A percentile compares a stretch with the other conserved stretches of the same genome.
These are phyloP conservation scores for Dromococcyx pavoninus DNA, from an alignment of 2,797 vertebrate genomes.

Conservation along the genomic window DNA sequence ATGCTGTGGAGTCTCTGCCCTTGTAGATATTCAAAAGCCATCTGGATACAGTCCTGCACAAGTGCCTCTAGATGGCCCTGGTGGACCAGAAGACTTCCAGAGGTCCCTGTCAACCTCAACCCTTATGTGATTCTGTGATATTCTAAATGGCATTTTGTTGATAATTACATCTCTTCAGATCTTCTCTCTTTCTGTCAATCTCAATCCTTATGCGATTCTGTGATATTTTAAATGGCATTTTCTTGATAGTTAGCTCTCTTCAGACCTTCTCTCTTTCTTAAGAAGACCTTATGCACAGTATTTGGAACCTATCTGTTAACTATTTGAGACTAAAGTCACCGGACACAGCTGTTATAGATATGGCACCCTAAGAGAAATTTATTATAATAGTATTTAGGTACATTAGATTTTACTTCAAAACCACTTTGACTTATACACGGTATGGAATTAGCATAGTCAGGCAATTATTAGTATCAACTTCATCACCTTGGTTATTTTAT, in stretches of 20 bases:
- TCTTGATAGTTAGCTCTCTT: neutral
- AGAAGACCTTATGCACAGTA: fast-evolving
- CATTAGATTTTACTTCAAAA: neutral
- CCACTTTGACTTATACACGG: neutral
- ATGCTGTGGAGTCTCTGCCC: neutral
- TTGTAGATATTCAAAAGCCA: neutral
- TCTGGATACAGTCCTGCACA: neutral
- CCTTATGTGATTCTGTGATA: neutral
- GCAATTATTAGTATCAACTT: neutral
- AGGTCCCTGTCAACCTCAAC: neutral
- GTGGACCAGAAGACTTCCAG: neutral
- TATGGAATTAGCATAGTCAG: neutral
- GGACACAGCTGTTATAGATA: neutral
- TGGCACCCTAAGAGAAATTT: neutral
- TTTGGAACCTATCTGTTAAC: neutral
- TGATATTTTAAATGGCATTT: neutral
- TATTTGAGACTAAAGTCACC: neutral
- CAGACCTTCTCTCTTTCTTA: neutral
- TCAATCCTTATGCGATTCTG: neutral
- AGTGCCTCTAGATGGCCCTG: neutral
- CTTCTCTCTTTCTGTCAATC: neutral
- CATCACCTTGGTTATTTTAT: neutral
- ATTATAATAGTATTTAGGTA: neutral
- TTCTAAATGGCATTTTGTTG: neutral
- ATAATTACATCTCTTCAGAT: neutral